Conservation (phyloP, 2,113 vertebrate genomes). For the Campylomormyrus tamandua region DNA sequence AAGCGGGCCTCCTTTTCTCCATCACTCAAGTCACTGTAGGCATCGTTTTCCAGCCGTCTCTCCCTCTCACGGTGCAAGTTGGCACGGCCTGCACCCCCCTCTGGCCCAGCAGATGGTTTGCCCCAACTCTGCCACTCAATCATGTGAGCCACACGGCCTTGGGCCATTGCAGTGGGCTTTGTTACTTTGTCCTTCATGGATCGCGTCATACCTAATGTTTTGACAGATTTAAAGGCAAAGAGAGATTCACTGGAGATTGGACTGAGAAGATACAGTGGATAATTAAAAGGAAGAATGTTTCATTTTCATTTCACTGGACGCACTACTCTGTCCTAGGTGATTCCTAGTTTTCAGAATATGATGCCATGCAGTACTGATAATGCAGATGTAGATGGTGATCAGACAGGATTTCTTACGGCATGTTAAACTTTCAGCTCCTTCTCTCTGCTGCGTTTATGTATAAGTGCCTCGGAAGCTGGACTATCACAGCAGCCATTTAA, state of each 20-base stretch:
- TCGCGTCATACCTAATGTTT: slow-evolving; percentile 70
- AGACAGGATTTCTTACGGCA: background rate
- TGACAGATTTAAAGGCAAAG: slow-evolving; percentile 13
- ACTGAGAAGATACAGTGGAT: background rate
- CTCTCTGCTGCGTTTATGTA: background rate
- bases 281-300: background rate
- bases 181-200: slow-evolving; percentile 97
- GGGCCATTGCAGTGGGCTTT: slow-evolving; percentile 91
- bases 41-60: slow-evolving; percentile 81
- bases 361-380: background rate
- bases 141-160: slow-evolving; percentile 95
- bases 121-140: slow-evolving; percentile 98
- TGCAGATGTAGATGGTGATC: background rate
- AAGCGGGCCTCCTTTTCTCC: slow-evolving; percentile 96
- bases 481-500: background rate
- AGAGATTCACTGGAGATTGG: background rate
- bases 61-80: slow-evolving; percentile 77
- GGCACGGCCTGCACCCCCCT: slow-evolving; percentile 56
- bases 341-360: background rate
- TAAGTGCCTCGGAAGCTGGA: background rate
- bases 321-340: background rate
- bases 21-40: slow-evolving; percentile 93
- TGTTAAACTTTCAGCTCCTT: background rate
- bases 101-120: slow-evolving; percentile 61
- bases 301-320: background rate